Percentiles rank a stretch among this genome's conserved stretches.
These are phyloP conservation scores for Phalacrocorax aristotelis DNA, from an alignment of 2,113 vertebrate species.

Conservation along the genomic window DNA sequence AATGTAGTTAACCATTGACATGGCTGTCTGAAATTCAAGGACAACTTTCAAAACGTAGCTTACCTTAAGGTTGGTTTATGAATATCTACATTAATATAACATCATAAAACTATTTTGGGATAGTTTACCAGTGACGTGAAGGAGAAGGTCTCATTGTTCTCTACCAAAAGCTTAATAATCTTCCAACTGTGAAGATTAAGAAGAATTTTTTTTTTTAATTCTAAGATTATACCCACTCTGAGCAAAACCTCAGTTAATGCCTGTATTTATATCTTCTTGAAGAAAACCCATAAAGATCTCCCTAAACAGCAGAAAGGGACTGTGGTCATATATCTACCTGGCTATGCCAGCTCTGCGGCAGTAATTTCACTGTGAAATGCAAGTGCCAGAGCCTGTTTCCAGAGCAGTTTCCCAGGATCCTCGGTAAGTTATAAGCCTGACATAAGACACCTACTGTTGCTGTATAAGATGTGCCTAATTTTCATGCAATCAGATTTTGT, in stretches of 20 bases:
- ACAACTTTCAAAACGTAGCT: background rate
- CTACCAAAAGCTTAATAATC: background rate
- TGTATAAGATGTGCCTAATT: background rate
- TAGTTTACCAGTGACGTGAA: background rate
- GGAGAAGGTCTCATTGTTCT: background rate
- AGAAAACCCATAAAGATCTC: background rate
- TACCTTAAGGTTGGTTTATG: background rate
- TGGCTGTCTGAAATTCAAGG: background rate
- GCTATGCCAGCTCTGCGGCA: fast-evolving
- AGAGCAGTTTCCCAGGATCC: background rate
- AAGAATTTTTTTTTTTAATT: background rate
- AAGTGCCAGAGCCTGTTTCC: background rate
- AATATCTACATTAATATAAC: background rate
- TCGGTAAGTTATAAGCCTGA: background rate
- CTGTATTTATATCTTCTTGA: background rate
- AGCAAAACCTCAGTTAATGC: background rate
- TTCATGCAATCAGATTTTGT: background rate
- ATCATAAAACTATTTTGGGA: background rate
- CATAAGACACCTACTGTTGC: background rate
- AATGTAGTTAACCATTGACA: background rate
- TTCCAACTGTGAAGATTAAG: background rate
- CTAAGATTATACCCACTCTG: background rate
- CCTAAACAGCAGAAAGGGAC: background rate
- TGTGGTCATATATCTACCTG: background rate
- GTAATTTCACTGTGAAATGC: background rate